These are phyloP conservation scores for Masnerella sp. DNA, from an alignment of 2,888 invertebrate genomes.

Conservation along the genomic window DNA sequence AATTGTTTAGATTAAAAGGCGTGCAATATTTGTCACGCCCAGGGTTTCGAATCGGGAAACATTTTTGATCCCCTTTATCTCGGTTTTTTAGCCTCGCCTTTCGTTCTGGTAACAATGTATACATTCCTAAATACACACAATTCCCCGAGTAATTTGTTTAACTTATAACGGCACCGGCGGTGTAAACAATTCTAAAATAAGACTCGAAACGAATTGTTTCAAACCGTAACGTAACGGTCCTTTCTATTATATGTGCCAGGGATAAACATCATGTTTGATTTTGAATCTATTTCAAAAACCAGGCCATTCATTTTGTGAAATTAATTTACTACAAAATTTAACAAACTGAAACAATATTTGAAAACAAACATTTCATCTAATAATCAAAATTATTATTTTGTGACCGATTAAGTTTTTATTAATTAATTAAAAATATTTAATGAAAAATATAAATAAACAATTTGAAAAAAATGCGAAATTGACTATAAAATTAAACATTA, in stretches of 20 bases:
- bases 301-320: too few relatives aligned
- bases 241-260: conserved; percentile 1
- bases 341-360: too few relatives aligned
- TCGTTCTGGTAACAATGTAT: conserved; percentile 39
- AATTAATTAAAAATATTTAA: too few relatives aligned
- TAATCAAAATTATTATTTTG: too few relatives aligned
- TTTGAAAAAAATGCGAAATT: too few relatives aligned
- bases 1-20: conserved; percentile 20
- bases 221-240: background rate
- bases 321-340: too few relatives aligned
- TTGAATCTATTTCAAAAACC: too few relatives aligned
- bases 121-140: conserved; percentile 47
- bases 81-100: conserved; percentile 17
- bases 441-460: too few relatives aligned
- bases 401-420: too few relatives aligned
- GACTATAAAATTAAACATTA: too few relatives aligned
- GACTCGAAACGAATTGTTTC: conserved; percentile 1
- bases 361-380: too few relatives aligned
- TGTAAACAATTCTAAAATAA: conserved; percentile 39
- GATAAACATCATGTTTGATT: background rate
- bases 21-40: conserved; percentile 21
- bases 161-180: conserved; percentile 4
- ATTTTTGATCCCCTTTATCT: conserved; percentile 38
- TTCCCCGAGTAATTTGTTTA: conserved; percentile 35
- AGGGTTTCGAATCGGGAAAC: conserved; percentile 14